phyloP scores from a whole-genome alignment of 2,797 vertebrate genomes.

The Capromys pilorides region DNA sequence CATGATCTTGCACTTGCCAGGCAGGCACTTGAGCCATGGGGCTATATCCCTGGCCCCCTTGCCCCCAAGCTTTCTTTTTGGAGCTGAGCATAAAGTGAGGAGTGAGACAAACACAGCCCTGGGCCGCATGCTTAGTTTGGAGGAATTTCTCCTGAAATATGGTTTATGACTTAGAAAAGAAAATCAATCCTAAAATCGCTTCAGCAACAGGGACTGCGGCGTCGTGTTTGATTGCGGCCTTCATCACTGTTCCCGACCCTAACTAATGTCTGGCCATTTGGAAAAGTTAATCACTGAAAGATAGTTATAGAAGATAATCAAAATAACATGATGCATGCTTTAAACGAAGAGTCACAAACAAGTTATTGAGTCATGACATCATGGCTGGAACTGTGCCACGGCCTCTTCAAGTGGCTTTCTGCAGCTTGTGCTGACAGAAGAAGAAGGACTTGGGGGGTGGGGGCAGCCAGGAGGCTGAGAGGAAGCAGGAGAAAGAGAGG shows the following conservation, averaged over 20 bases:
- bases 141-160: constrained; percentile 20
- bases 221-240: background rate
- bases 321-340: constrained; percentile 38
- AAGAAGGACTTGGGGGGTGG: background rate
- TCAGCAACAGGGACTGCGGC: background rate
- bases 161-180: constrained; percentile 50
- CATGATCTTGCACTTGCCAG: too few species aligned
- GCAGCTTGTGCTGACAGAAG: background rate
- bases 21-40: too few species aligned
- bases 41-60: too few species aligned
- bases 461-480: background rate
- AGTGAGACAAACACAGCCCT: background rate
- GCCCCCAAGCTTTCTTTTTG: background rate
- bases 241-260: constrained; percentile 8
- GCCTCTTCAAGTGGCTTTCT: constrained; percentile 17
- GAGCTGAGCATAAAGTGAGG: background rate
- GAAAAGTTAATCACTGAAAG: constrained; percentile 54
- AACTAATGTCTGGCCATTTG: constrained; percentile 47
- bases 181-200: constrained; percentile 47
- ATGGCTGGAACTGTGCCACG: background rate
- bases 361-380: constrained; percentile 11
- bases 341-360: constrained; percentile 16
- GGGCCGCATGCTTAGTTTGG: background rate
- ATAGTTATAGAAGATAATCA: constrained; percentile 42
- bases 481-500: background rate